Evolutionary conservation across 2,888 invertebrate species (phyloP).

Genomic region (Hipparchia sbordonii): DNA sequence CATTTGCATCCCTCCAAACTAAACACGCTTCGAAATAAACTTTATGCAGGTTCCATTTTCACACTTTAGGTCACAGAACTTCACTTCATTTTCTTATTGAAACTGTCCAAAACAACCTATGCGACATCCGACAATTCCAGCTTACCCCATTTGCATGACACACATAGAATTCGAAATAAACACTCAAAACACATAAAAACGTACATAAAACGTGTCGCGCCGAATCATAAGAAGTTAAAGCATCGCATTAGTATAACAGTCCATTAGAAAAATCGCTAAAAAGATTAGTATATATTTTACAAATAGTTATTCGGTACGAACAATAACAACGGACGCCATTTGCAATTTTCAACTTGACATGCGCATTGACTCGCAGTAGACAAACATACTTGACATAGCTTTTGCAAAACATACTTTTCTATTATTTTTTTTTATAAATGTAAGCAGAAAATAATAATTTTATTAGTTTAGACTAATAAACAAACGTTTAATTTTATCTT

Average conservation of each 20-base stretch:
- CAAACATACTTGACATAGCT: slow-evolving; percentile 70
- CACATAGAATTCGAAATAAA: slow-evolving; percentile 86
- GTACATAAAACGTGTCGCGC: slow-evolving; percentile 77
- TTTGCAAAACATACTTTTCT: slow-evolving; percentile 53
- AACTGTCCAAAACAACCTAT: slow-evolving; percentile 83
- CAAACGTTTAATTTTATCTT: not conserved
- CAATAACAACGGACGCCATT: slow-evolving; percentile 99
- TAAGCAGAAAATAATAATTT: not conserved
- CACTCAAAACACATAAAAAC: slow-evolving; percentile 81
- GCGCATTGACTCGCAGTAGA: slow-evolving; percentile 84
- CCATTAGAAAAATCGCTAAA: slow-evolving; percentile 84
- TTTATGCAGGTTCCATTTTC: slow-evolving; percentile 74
- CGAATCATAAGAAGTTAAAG: slow-evolving; percentile 77
- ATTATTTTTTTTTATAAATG: not conserved
- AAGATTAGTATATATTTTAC: slow-evolving; percentile 86
- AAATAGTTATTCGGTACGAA: slow-evolving; percentile 94
- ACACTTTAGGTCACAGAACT: slow-evolving; percentile 74
- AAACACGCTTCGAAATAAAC: slow-evolving; percentile 61
- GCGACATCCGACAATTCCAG: slow-evolving; percentile 84
- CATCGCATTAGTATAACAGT: slow-evolving; percentile 80
- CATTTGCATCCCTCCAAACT: slow-evolving; percentile 56
- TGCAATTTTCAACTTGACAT: slow-evolving; percentile 94
- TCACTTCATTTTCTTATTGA: slow-evolving; percentile 77
- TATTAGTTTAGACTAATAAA: not conserved
- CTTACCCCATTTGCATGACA: slow-evolving; percentile 90